Evolutionary conservation across 2,888 invertebrate species (phyloP).

Genomic region (Pilophorus perplexus): DNA sequence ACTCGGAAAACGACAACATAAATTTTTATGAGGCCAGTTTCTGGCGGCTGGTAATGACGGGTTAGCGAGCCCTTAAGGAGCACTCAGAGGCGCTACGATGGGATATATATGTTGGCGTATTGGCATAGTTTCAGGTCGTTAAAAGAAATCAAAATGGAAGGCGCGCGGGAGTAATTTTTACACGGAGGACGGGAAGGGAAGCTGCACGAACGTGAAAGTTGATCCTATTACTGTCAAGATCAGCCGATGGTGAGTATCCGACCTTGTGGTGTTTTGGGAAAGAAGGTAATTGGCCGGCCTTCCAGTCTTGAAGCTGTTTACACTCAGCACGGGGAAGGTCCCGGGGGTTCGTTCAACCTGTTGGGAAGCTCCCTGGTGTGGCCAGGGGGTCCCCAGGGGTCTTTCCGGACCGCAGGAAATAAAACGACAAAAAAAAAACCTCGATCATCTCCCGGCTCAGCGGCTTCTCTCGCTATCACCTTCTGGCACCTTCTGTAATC

Average conservation of each 20-base stretch:
- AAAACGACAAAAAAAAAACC: no score
- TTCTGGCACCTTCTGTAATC: no score
- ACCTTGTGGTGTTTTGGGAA: constrained; percentile 17
- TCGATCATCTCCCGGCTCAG: no score
- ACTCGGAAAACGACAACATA: constrained; percentile 7
- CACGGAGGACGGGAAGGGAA: neutral
- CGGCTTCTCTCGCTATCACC: no score
- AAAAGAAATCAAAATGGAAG: constrained; percentile 1
- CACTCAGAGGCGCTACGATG: no score
- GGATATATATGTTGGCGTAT: constrained; percentile 15
- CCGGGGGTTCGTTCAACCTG: constrained; percentile 10
- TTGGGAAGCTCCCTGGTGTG: no score
- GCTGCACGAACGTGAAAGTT: neutral
- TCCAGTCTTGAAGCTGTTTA: constrained; percentile 1
- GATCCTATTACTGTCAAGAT: constrained; percentile 20
- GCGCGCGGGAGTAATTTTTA: neutral
- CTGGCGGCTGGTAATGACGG: neutral
- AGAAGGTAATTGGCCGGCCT: constrained; percentile 2
- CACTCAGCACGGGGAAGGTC: neutral
- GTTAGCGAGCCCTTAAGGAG: no score
- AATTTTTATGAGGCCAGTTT: constrained; percentile 14
- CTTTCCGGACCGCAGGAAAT: no score
- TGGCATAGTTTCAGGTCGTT: constrained; percentile 14
- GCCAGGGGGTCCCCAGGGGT: neutral
- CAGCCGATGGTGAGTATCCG: constrained; percentile 8